Base-by-base conservation (phyloP, 2,797 vertebrate genomes). In the Adelosebastes latens region DNA sequence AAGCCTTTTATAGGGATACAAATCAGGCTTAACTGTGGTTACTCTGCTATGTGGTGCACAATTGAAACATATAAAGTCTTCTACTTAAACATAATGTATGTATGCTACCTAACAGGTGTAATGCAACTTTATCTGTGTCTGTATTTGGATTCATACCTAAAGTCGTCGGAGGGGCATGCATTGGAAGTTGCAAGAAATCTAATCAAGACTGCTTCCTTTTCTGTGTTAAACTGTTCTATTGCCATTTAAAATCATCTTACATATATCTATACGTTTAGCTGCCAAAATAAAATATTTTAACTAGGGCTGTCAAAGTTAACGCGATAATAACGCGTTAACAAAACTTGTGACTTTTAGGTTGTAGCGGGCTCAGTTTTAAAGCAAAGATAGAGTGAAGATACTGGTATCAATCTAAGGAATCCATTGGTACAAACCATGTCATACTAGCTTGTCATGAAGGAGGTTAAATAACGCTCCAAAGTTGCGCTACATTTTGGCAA, bases 401-500 rank as follows among this genome's bases (percentile, higher is more conserved):
- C 46, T 52, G 46, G 46, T 9, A 52, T 52, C 46, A 52, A 20
- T 4, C 18, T 52, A n/a, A 52, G 46, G 46, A 52, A 20, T 52
- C 8, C 46, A 52, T n/a, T n/a, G 4, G 46, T 52, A 52, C 46
- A 4, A 52, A 52, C 46, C 18, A 20, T n/a, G 46, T n/a, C 8
- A 52, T 52, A 52, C 1, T 52, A 52, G 46, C 18, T 52, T 49
- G 46, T 49, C 18, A 20, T 0, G 0, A 49, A 49, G 46, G 46
- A 49, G 46, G 46, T 0, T 49, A 49, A n/a, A 49, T 49, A 49
- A 49, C 8, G 18, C 46, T 49, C 2, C 46, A 49, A n/a, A 49
- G 0, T 49, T 1, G 0, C 18, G 18, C 18, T 49, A 49, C 0
- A 49, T 49, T 49, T 49, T 49, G 46, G 0, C 46, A 0, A 49